Evolutionary conservation across 2,888 invertebrate genomes (phyloP).

Genomic region (Pyrrhia umbra): DNA sequence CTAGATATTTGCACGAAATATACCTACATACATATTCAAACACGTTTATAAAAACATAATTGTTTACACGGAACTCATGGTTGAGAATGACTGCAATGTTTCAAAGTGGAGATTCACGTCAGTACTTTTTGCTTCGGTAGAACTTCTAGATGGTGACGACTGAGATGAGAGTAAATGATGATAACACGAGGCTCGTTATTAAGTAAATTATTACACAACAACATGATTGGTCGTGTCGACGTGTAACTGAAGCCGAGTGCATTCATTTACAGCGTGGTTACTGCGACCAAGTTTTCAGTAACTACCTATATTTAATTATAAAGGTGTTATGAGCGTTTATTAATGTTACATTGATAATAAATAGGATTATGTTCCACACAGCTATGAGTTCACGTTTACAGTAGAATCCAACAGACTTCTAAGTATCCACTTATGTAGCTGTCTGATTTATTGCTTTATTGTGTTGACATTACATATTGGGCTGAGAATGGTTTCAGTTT

Average conservation of each 20-base stretch:
- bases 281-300: not conserved
- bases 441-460: too few species aligned
- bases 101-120: slow-evolving; percentile 28
- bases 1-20: slow-evolving; percentile 67
- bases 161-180: slow-evolving; percentile 21
- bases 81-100: slow-evolving; percentile 30
- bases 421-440: too few species aligned
- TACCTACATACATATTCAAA: slow-evolving; percentile 38
- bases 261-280: slow-evolving; percentile 47
- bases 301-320: too few species aligned
- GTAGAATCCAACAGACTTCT: too few species aligned
- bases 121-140: slow-evolving; percentile 39
- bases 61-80: slow-evolving; percentile 51
- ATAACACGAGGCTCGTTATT: slow-evolving; percentile 39
- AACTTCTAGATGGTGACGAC: slow-evolving; percentile 22
- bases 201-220: slow-evolving; percentile 60
- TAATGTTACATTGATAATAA: not conserved
- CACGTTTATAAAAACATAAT: slow-evolving; percentile 59
- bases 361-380: too few species aligned
- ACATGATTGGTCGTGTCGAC: slow-evolving; percentile 59
- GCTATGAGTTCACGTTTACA: too few species aligned
- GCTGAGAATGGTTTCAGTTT: too few species aligned
- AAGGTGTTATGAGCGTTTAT: not conserved
- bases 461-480: too few species aligned
- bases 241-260: slow-evolving; percentile 65